These are phyloP conservation scores for Alethe diademata DNA, from an alignment of 2,113 vertebrate species.

Conservation along the genomic window DNA sequence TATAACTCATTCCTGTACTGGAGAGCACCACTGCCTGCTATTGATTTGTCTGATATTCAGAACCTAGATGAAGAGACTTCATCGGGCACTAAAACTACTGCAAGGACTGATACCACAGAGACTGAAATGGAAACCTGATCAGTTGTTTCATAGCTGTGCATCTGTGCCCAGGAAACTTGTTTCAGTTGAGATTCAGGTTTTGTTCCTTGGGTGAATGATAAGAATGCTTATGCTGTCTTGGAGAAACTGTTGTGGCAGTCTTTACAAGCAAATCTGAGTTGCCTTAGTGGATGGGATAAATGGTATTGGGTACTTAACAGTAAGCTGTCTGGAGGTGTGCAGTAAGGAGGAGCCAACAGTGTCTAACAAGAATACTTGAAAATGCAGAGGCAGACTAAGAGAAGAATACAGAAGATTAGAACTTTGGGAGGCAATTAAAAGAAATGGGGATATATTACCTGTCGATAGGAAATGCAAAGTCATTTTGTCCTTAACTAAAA, in stretches of 20 bases:
- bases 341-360: neutral
- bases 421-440: neutral
- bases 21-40: constrained; percentile 84
- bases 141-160: neutral
- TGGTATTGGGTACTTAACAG: neutral
- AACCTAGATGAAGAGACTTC: constrained; percentile 34
- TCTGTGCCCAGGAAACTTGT: neutral
- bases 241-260: neutral
- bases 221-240: neutral
- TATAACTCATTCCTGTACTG: constrained; percentile 93
- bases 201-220: neutral
- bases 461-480: neutral
- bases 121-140: constrained; percentile 90
- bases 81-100: neutral
- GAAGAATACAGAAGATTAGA: neutral
- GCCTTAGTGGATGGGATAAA: neutral
- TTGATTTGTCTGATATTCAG: constrained; percentile 85
- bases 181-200: neutral
- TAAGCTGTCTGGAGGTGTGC: neutral
- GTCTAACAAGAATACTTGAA: constrained; percentile 10
- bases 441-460: neutral
- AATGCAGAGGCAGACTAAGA: neutral
- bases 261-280: constrained; percentile 35
- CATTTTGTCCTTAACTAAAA: neutral
- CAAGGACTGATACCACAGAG: constrained; percentile 55